phyloP scores from a whole-genome alignment of 2,888 invertebrate species.

The Trachelus troglodyta region DNA sequence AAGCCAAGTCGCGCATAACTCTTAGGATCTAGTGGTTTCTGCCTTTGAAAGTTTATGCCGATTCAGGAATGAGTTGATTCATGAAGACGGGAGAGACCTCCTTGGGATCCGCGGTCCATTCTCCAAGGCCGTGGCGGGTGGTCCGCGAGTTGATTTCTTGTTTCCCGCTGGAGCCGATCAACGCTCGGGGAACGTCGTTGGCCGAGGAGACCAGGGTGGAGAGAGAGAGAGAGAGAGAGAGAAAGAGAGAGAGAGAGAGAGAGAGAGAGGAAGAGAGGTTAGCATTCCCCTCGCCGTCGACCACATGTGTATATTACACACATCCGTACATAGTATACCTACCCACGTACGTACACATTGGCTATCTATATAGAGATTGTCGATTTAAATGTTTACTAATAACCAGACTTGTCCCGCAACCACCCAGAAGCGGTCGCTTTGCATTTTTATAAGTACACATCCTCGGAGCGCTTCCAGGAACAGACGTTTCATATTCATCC shows the following conservation, averaged over 20 bases:
- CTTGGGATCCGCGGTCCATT: constrained; percentile 60
- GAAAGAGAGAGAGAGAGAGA: background rate
- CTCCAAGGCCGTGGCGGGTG: constrained; percentile 63
- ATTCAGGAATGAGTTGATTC: constrained; percentile 64
- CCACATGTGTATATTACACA: constrained; percentile 7
- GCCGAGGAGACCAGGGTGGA: background rate
- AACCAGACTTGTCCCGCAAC: constrained; percentile 65
- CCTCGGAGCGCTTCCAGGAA: constrained; percentile 31
- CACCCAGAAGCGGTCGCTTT: constrained; percentile 65
- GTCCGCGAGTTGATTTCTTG: constrained; percentile 66
- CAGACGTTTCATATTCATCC: constrained; percentile 61
- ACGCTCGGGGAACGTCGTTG: constrained; percentile 1
- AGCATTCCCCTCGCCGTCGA: constrained; percentile 39
- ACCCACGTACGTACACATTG: constrained; percentile 14
- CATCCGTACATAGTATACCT: background rate
- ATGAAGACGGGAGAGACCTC: constrained; percentile 66
- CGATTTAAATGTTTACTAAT: constrained; percentile 67
- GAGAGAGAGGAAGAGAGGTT: constrained; percentile 21
- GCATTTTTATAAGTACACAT: constrained; percentile 65
- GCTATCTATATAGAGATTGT: constrained; percentile 56
- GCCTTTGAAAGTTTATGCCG: constrained; percentile 61
- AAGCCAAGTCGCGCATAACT: constrained; percentile 38
- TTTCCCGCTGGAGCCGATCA: constrained; percentile 46
- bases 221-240: background rate
- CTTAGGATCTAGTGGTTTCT: constrained; percentile 32